These are phyloP conservation scores for Chrysotoxum bicinctum DNA, from an alignment of 2,888 invertebrate species.

Conservation along the genomic window DNA sequence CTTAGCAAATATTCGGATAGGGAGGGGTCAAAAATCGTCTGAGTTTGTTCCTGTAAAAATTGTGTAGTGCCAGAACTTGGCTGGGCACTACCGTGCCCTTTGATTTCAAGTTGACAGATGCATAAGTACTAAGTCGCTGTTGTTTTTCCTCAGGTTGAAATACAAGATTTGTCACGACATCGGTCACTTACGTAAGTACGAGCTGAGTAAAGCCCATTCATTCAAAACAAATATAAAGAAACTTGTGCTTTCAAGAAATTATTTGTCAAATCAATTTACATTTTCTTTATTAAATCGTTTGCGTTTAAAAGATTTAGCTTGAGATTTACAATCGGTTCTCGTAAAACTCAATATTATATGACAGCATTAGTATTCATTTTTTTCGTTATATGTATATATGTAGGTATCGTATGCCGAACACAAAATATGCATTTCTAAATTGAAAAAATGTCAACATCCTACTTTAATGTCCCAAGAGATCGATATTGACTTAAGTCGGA, in stretches of 20 bases:
- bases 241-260: background rate
- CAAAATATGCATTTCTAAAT: slow-evolving; percentile 72
- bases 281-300: background rate
- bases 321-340: slow-evolving; percentile 16
- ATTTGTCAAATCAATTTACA: slow-evolving; percentile 6
- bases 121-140: too few relatives aligned
- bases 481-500: slow-evolving; percentile 82
- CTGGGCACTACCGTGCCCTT: too few relatives aligned
- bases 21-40: too few relatives aligned
- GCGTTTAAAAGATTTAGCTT: background rate
- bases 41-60: too few relatives aligned
- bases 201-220: too few relatives aligned
- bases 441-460: slow-evolving; percentile 79
- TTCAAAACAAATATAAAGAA: too few relatives aligned
- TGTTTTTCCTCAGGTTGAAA: too few relatives aligned
- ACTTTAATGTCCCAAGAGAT: slow-evolving; percentile 81
- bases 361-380: slow-evolving; percentile 43
- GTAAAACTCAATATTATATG: slow-evolving; percentile 42
- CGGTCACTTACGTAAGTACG: too few relatives aligned
- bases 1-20: too few relatives aligned
- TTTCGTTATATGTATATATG: background rate
- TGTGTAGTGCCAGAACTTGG: too few relatives aligned
- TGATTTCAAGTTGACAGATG: too few relatives aligned
- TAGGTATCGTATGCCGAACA: slow-evolving; percentile 24
- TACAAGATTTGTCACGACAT: too few relatives aligned